Base-by-base conservation (phyloP, 2,797 vertebrate species). In the Chelidonichthys spinosus region DNA sequence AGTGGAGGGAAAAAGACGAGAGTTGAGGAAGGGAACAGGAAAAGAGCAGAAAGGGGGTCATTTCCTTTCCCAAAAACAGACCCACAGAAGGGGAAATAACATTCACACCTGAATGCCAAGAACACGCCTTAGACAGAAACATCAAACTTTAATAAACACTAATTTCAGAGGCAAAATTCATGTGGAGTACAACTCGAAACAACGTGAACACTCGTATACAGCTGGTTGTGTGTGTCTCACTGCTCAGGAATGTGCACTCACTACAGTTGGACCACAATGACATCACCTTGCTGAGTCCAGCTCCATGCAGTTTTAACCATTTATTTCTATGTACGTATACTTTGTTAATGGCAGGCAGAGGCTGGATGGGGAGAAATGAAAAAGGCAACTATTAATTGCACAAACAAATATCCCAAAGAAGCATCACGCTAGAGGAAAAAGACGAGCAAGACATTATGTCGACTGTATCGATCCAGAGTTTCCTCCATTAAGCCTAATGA, bases 181-280 rank as follows among this genome's bases (percentile, higher is more conserved):
- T 46, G 63, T 65, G 1, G 44, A 62, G 52, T 36, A 17, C 58
- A 60, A 78, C 65, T 47, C 76, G 72, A 74, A 75, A 84, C 72
- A 59, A 63, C 60, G 74, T 4, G 63, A 84, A 81, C 64, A 44
- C 77, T 83, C 33, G 33, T 42, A 55, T 72, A 83, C 85, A 84
- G 87, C 87, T 88, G 85, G 85, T 59, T 85, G 74, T 67, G 59
- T 67, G 59, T 82, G 85, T 84, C 88, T 95, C 92, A 94, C 85
- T 82, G 79, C 84, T 90, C 79, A 92, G 92, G 94, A 94, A 95
- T 94, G 90, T 85, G 85, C 60, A 67, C 84, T 91, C 83, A 37
- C 84, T 78, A 78, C 87, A 88, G 82, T 85, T 70, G 49, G 82
- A 90, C 91, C 90, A 85, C 82, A 67, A 88, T 95, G 91, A 95